These are phyloP conservation scores for Pyrocoelia pectoralis DNA, from an alignment of 2,888 invertebrate species.

Conservation along the genomic window DNA sequence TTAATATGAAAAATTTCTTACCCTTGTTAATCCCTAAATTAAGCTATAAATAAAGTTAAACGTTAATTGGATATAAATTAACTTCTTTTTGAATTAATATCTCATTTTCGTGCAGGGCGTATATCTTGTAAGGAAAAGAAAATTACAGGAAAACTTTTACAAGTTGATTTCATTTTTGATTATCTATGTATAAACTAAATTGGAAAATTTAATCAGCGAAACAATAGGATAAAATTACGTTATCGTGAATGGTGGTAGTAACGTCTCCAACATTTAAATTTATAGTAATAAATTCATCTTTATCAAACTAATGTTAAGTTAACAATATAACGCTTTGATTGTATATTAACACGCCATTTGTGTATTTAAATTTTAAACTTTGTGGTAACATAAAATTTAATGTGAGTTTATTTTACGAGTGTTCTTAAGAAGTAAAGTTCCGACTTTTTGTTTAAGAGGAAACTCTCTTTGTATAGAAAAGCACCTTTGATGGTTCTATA, in stretches of 20 bases:
- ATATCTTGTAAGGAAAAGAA: neutral
- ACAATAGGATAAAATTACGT: neutral
- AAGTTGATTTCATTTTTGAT: neutral
- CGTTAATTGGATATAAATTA: neutral
- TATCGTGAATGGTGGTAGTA: neutral
- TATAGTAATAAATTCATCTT: slow-evolving; percentile 1
- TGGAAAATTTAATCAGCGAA: neutral
- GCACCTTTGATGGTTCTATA: too few relatives aligned
- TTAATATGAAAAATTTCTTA: too few relatives aligned
- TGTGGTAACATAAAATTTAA: neutral
- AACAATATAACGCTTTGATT: neutral
- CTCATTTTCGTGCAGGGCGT: neutral
- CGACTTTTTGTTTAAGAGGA: too few relatives aligned
- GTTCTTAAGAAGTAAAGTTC: neutral
- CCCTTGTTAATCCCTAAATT: neutral
- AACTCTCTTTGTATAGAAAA: too few relatives aligned
- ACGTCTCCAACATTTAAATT: slow-evolving; percentile 3
- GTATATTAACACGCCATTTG: neutral
- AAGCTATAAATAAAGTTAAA: neutral
- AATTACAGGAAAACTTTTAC: neutral
- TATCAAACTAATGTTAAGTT: neutral
- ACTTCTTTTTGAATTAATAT: neutral
- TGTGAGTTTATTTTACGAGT: neutral
- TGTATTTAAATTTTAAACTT: neutral
- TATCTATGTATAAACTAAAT: neutral